A percentile compares a stretch with the other conserved stretches of the same genome.
Evolutionary conservation across 2,888 invertebrate species (phyloP).

Genomic region (Tromatobia lineatoria): DNA sequence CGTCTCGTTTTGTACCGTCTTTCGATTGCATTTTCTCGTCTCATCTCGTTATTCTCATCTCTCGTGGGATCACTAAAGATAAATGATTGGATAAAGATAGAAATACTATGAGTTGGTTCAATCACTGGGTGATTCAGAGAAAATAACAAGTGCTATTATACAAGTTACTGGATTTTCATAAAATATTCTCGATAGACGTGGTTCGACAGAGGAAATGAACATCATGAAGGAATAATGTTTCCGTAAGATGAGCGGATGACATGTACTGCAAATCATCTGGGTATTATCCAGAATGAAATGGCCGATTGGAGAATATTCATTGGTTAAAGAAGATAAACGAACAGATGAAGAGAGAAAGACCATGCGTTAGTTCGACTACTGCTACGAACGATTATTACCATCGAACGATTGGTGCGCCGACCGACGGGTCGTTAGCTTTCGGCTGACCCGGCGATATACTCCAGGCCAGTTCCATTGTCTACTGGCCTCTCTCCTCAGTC

Average conservation of each 20-base stretch:
- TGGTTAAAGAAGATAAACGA: slow-evolving; percentile 64
- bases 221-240: background rate
- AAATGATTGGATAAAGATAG: too few relatives aligned
- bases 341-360: slow-evolving; percentile 53
- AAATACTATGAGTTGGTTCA: too few relatives aligned
- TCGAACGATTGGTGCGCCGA: slow-evolving; percentile 78
- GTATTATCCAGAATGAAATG: background rate
- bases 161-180: too few relatives aligned
- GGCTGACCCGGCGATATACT: slow-evolving; percentile 80
- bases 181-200: too few relatives aligned
- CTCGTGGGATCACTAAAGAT: too few relatives aligned
- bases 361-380: slow-evolving; percentile 15
- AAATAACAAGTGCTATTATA: too few relatives aligned
- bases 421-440: slow-evolving; percentile 80
- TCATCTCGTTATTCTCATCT: too few relatives aligned
- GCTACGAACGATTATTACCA: slow-evolving; percentile 77
- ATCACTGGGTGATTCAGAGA: too few relatives aligned
- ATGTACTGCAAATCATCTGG: background rate
- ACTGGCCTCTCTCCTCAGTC: slow-evolving; percentile 43
- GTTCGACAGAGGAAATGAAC: too few relatives aligned
- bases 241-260: background rate
- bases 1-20: too few relatives aligned
- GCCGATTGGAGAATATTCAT: slow-evolving; percentile 67
- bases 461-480: slow-evolving; percentile 72
- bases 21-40: too few relatives aligned